Percentiles rank a stretch among this genome's conserved stretches.
Evolutionary conservation across 2,888 invertebrate species (phyloP).

Genomic region (Uropetala carovei): DNA sequence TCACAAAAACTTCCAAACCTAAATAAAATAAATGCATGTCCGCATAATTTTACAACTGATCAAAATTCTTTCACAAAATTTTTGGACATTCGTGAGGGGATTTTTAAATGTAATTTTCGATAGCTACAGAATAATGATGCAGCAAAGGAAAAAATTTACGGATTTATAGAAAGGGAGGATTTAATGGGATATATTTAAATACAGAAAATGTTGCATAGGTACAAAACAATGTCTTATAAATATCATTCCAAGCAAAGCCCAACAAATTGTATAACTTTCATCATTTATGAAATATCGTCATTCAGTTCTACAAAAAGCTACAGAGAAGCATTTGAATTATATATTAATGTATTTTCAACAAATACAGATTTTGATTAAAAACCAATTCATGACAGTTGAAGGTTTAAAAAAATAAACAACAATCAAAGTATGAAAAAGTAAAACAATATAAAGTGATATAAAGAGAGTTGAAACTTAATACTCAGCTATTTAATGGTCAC

Average conservation of each 20-base stretch:
- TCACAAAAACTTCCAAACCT: too few relatives aligned
- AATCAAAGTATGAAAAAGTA: not conserved
- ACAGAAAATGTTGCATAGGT: conserved; percentile 31
- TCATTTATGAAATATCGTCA: conserved; percentile 29
- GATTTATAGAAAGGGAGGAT: conserved; percentile 40
- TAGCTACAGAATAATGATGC: not conserved
- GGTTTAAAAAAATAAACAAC: not conserved
- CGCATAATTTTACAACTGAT: not conserved
- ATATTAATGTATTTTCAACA: not conserved
- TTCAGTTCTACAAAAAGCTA: conserved; percentile 17
- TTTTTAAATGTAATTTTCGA: not conserved
- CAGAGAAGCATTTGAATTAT: not conserved
- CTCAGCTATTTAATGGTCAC: not conserved
- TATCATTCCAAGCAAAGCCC: conserved; percentile 8
- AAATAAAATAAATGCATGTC: too few relatives aligned
- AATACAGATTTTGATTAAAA: not conserved
- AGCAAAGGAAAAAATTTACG: conserved; percentile 2
- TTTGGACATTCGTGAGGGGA: not conserved
- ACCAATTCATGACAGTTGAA: not conserved
- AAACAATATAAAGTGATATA: not conserved
- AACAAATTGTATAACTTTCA: not conserved
- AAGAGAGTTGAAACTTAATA: not conserved
- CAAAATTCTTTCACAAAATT: not conserved
- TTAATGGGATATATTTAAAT: conserved; percentile 43
- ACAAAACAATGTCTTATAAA: conserved; percentile 49